Conservation (phyloP, 2,888 invertebrate species). For the Microchrysa polita region DNA sequence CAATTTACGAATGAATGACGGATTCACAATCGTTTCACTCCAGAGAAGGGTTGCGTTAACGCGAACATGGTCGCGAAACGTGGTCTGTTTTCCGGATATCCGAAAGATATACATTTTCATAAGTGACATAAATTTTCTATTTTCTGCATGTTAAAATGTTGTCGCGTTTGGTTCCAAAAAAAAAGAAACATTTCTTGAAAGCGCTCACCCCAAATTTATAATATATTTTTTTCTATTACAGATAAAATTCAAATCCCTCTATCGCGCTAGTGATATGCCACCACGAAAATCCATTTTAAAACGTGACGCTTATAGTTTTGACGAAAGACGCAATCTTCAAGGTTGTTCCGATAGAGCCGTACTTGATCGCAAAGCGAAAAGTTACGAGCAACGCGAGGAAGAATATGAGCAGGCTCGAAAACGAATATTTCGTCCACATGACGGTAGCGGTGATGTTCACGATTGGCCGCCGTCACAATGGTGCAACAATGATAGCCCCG, state of each 20-base stretch:
- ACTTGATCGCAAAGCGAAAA: slow-evolving; percentile 78
- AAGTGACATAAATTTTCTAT: too few species aligned
- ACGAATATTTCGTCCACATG: slow-evolving; percentile 76
- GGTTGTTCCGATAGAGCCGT: slow-evolving; percentile 72
- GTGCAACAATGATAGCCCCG: slow-evolving; percentile 68
- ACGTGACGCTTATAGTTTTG: slow-evolving; percentile 82
- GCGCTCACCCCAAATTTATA: too few species aligned
- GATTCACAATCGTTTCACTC: too few species aligned
- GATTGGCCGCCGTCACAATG: slow-evolving; percentile 62
- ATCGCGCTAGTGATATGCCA: slow-evolving; percentile 75
- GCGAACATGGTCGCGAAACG: too few species aligned
- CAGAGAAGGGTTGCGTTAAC: too few species aligned
- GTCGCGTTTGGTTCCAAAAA: too few species aligned
- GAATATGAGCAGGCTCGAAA: slow-evolving; percentile 87
- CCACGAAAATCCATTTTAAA: slow-evolving; percentile 82
- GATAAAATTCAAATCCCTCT: slow-evolving; percentile 75
- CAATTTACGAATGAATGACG: too few species aligned
- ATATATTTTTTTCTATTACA: slow-evolving; percentile 58
- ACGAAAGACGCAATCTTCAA: slow-evolving; percentile 69
- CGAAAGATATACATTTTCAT: too few species aligned
- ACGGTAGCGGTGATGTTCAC: slow-evolving; percentile 54
- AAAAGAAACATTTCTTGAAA: too few species aligned
- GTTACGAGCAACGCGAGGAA: slow-evolving; percentile 91
- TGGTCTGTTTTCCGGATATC: too few species aligned
- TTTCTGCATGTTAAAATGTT: too few species aligned